Base-by-base conservation (phyloP, 1,140 invertebrate genomes). In the Macrotrachela quadricornifera region DNA sequence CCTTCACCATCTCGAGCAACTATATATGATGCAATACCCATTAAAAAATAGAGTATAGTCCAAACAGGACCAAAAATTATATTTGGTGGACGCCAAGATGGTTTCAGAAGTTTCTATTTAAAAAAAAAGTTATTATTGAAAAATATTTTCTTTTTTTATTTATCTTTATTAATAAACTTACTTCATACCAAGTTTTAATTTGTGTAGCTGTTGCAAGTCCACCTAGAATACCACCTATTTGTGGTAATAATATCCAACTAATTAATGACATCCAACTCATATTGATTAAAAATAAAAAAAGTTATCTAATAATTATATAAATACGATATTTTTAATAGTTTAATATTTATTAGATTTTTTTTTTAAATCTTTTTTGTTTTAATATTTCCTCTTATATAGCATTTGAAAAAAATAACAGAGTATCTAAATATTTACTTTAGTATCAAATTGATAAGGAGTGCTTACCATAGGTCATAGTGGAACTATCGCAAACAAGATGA, bases 21-120 rank as follows among this genome's bases (percentile, higher is more conserved):
- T 40, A 86, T 61, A 60, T 85, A 86, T 0, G 83, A 85, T 15
- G 82, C 81, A 64, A 82, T 85, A 12, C 85, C 85, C 76, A 87
- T 84, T 21, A 77, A 72, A 48, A 76, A 76, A 63, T 87, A 87
- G 1, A 88, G 61, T 0, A 70, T 64, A 1, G 81, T 83, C 84
- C 84, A 88, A 3, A 80, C 76, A 0, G 81, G 80, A 1, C 71
- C 80, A 66, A 86, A 87, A 2, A 76, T 71, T 75, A 77, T 80
- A 55, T 82, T 82, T 13, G 84, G 84, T 12, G 83, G 83, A 39
- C 73, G 78, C 77, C 79, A 86, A 13, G 68, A 62, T 1, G 85
- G 82, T 59, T 78, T 80, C 56, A 82, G 80, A 39, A 87, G 61
- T 16, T 71, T 66, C 77, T 78, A 53, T 16, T 59, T 61, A 56